phyloP scores from a whole-genome alignment of 2,888 invertebrate genomes.

The Hypomecis punctinalis region DNA sequence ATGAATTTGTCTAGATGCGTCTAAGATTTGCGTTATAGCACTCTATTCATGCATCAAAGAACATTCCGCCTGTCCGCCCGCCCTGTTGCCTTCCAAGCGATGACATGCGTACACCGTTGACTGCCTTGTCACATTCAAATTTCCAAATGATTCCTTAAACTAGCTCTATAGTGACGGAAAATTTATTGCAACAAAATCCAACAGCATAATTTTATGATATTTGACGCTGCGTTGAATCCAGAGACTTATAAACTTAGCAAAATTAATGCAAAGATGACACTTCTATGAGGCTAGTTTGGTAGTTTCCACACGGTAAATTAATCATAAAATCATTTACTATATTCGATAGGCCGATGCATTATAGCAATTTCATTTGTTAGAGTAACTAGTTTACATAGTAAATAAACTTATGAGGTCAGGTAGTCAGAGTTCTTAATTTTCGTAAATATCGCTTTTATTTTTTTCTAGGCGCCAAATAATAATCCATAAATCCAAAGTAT shows the following conservation, averaged over 20 bases:
- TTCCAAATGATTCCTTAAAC: neutral
- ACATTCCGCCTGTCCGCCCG: conserved; percentile 29
- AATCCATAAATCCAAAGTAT: too few species aligned
- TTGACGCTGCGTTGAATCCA: neutral
- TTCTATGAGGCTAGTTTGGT: conserved; percentile 38
- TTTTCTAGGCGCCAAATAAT: too few species aligned
- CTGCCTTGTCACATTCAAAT: conserved; percentile 10
- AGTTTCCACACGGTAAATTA: conserved; percentile 37
- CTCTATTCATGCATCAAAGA: conserved; percentile 31
- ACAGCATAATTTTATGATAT: neutral
- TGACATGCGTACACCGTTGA: neutral
- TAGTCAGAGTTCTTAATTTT: too few species aligned
- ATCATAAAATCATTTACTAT: conserved; percentile 35
- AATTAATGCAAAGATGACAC: conserved; percentile 39
- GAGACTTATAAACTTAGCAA: conserved; percentile 28
- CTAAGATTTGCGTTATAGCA: conserved; percentile 14
- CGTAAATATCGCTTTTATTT: too few species aligned
- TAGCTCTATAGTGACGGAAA: neutral
- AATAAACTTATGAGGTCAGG: too few species aligned
- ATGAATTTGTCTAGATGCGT: conserved; percentile 13
- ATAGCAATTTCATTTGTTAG: neutral
- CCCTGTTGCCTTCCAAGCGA: conserved; percentile 22
- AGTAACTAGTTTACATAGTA: too few species aligned
- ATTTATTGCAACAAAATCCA: conserved; percentile 3
- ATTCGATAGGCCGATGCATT: conserved; percentile 27